Evolutionary conservation across 2,797 vertebrate species (phyloP).

Genomic region (Odontamblyopus lacepedii): DNA sequence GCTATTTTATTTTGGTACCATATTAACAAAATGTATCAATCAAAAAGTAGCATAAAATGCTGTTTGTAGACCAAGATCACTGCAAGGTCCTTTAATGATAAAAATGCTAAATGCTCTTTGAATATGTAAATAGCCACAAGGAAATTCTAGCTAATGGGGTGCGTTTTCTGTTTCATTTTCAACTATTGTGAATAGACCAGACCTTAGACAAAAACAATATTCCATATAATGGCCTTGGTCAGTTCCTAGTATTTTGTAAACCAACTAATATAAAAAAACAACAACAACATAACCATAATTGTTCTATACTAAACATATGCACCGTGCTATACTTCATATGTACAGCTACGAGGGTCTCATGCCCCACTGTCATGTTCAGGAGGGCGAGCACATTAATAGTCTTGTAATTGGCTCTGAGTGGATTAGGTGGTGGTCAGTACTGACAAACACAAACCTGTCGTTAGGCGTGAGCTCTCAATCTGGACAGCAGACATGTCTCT

Average conservation of each 20-base stretch:
- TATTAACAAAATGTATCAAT: neutral
- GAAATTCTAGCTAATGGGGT: neutral
- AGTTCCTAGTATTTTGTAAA: neutral
- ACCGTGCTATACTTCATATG: neutral
- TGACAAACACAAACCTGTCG: conserved; percentile 57
- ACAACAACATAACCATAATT: too few species aligned
- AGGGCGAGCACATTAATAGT: conserved; percentile 71
- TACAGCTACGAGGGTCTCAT: neutral
- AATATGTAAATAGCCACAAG: neutral
- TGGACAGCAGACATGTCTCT: conserved; percentile 48
- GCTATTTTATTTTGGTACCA: too few species aligned
- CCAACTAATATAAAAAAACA: neutral
- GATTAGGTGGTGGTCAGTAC: conserved; percentile 63
- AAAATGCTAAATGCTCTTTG: neutral
- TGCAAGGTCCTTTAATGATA: neutral
- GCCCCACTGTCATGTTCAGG: conserved; percentile 71
- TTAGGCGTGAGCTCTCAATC: conserved; percentile 60
- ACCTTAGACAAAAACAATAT: neutral
- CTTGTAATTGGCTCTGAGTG: conserved; percentile 80
- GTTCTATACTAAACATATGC: neutral
- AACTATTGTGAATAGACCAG: neutral
- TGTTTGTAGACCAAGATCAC: neutral
- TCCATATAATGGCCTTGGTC: neutral
- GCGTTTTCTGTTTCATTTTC: neutral
- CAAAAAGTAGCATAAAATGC: neutral